Evolutionary conservation across 2,888 invertebrate genomes (phyloP), one percentile per base, ranked within the genome.

Genomic region (Drosophila kanekoi): DNA sequence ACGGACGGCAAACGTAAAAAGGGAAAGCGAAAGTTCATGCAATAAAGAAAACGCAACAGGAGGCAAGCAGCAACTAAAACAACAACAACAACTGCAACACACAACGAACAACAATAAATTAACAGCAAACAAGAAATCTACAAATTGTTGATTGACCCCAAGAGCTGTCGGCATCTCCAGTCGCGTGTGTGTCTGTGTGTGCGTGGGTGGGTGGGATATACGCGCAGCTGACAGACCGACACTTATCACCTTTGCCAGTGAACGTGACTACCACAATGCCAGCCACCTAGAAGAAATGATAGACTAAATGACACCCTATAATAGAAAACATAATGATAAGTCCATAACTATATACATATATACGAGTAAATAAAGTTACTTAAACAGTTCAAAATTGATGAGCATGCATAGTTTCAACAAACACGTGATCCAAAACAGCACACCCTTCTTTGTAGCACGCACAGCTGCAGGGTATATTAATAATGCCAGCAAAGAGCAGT

Each of bases 11-110:
- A 74, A 60, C 61, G 52, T 61, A 63, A 77, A 81, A 79, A 72
- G 88, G 85, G 84, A 87, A 87, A 88, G 87, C 83, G 85, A 86
- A 81, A 88, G 83, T 81, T 76, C 67, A 68, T 69, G 71, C 59
- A 69, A 68, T 71, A 59, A 71, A 67, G 72, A 86, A 79, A 83
- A 64, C 69, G 54, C 73, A 77, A 63, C 87, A 81, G 87, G 83
- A 80, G 81, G 71, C 65, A 67, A 40, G 54, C 38, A 18, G 33
- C 58, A 52, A 71, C 65, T 47, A 61, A 33, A 63, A 38, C 58
- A 73, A 40, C 44, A 57, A 37, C 28, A 67, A 53, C 52, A 23
- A 23, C 23, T 20, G 43, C 53, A 59, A 54, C 44, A 61, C 57
- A 47, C 71, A 60, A 64, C 41, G 16, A 54, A 43, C 52, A 69